These are phyloP conservation scores for Argynnis bischoffii DNA, from an alignment of 2,888 invertebrate species.

Conservation along the genomic window DNA sequence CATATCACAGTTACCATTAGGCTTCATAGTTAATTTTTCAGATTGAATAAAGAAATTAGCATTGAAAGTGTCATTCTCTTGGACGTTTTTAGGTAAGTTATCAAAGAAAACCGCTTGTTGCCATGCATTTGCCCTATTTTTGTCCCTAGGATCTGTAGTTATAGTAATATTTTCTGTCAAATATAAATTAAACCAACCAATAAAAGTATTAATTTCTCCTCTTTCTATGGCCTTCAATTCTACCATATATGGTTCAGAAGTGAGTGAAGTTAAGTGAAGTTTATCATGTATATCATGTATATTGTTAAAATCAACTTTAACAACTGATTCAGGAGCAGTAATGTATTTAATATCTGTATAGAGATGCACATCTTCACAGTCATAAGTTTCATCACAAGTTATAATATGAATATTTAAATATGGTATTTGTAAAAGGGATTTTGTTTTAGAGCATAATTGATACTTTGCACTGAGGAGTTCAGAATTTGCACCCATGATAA, in stretches of 20 bases:
- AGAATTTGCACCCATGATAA: constrained; percentile 84
- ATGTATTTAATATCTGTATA: constrained; percentile 81
- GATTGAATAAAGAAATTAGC: constrained; percentile 57
- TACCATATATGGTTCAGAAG: constrained; percentile 61
- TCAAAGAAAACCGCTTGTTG: constrained; percentile 89
- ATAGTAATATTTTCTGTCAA: constrained; percentile 84
- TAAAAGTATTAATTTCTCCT: constrained; percentile 85
- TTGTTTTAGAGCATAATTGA: constrained; percentile 57
- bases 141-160: constrained; percentile 82
- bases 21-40: constrained; percentile 64
- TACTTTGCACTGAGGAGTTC: constrained; percentile 74
- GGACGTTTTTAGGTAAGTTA: constrained; percentile 60
- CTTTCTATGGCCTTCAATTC: constrained; percentile 60
- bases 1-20: constrained; percentile 44
- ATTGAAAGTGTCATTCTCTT: constrained; percentile 55
- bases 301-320: constrained; percentile 85
- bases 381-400: constrained; percentile 83
- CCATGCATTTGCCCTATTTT: constrained; percentile 84
- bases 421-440: constrained; percentile 56
- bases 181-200: constrained; percentile 88
- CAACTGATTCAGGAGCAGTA: constrained; percentile 79
- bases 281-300: constrained; percentile 69
- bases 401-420: constrained; percentile 54
- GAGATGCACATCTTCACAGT: constrained; percentile 85
- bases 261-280: constrained; percentile 56